These are phyloP conservation scores for Macropodus opercularis DNA, from an alignment of 2,797 vertebrate species.

Conservation along the genomic window DNA sequence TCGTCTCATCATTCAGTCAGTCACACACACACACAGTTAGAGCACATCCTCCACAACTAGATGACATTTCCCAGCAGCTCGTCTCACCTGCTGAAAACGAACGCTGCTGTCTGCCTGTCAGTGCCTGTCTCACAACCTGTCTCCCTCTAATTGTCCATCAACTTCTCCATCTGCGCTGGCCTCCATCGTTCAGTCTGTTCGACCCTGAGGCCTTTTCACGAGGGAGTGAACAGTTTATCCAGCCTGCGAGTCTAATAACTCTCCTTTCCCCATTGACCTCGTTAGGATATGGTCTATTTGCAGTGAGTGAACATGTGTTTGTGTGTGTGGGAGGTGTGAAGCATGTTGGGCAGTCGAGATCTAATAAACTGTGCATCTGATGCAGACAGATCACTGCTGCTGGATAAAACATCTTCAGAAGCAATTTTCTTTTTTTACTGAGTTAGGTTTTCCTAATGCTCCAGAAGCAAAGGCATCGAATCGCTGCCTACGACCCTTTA, in stretches of 20 bases:
- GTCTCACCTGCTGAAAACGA: constrained; percentile 34
- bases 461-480: constrained; percentile 20
- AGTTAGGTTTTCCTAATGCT: constrained; percentile 9
- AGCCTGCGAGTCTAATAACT: constrained; percentile 60
- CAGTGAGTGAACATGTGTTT: constrained; percentile 44
- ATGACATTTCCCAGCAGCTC: constrained; percentile 38
- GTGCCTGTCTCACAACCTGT: constrained; percentile 32
- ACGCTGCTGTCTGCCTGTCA: constrained; percentile 20
- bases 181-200: constrained; percentile 38
- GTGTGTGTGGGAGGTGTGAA: constrained; percentile 31
- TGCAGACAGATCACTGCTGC: constrained; percentile 5
- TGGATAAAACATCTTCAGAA: constrained; percentile 34
- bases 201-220: constrained; percentile 49
- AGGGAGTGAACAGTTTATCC: constrained; percentile 54
- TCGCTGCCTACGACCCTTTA: constrained; percentile 19
- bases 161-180: constrained; percentile 52
- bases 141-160: constrained; percentile 56
- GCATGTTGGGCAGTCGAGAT: constrained; percentile 51
- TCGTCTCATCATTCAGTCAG: constrained; percentile 17
- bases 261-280: constrained; percentile 57
- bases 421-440: not conserved
- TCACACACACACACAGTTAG: constrained; percentile 4
- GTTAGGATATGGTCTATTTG: constrained; percentile 61
- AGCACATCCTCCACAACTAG: constrained; percentile 22
- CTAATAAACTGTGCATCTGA: constrained; percentile 58